A percentile compares a stretch with the other conserved stretches of the same genome.
Evolutionary conservation across 2,113 vertebrate genomes (phyloP).

Genomic region (Semnornis frantzii): DNA sequence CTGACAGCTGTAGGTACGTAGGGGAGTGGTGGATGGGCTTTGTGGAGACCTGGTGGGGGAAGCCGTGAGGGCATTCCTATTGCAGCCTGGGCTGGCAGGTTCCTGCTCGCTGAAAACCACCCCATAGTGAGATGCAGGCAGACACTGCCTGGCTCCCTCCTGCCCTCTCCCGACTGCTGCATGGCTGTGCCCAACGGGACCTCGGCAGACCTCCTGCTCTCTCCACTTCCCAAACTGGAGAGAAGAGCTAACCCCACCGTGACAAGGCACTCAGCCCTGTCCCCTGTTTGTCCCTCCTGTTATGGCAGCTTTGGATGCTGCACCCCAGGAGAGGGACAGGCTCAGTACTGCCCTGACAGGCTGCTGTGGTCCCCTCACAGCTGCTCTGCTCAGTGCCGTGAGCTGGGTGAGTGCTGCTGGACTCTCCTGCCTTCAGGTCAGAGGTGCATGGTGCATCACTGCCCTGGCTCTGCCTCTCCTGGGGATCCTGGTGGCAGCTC

Average conservation of each 20-base stretch:
- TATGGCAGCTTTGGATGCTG: background rate
- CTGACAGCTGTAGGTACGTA: constrained; percentile 4
- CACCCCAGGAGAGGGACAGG: background rate
- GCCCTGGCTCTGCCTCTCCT: constrained; percentile 64
- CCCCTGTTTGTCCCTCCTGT: background rate
- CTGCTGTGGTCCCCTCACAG: constrained; percentile 54
- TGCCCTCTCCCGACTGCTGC: background rate
- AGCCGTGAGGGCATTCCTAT: accelerated
- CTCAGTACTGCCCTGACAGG: background rate
- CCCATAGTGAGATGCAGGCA: background rate
- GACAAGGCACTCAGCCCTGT: background rate
- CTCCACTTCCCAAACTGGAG: background rate
- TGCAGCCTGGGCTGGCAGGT: background rate
- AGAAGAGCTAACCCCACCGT: background rate
- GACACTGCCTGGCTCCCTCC: background rate
- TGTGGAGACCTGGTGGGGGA: accelerated
- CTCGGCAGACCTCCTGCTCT: background rate
- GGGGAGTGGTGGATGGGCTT: background rate
- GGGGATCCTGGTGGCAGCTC: constrained; percentile 53
- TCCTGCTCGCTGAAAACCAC: background rate
- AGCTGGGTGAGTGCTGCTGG: constrained; percentile 65
- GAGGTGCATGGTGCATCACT: constrained; percentile 73
- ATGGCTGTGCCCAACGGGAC: accelerated
- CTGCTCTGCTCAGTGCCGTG: constrained; percentile 58
- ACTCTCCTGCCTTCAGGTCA: constrained; percentile 57